phyloP scores from a whole-genome alignment of 2,888 invertebrate species.

The Laothoe populi region DNA sequence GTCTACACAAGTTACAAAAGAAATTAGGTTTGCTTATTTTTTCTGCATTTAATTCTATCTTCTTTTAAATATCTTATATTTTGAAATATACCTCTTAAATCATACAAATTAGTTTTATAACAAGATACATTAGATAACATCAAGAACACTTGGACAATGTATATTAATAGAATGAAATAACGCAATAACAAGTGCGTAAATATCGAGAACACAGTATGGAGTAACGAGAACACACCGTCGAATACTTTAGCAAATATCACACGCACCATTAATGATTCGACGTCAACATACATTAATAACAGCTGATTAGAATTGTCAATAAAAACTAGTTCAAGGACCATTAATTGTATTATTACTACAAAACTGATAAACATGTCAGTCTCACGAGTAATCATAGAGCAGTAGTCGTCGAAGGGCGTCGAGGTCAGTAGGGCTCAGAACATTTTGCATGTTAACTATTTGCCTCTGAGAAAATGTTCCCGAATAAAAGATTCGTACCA shows the following conservation, averaged over 20 bases:
- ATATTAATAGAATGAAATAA: background rate
- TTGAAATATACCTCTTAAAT: background rate
- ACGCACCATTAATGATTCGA: background rate
- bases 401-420: too few relatives aligned
- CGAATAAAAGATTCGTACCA: too few relatives aligned
- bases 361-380: background rate
- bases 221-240: background rate
- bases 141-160: background rate
- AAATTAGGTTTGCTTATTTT: too few relatives aligned
- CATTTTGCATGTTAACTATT: too few relatives aligned
- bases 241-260: background rate
- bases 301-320: background rate
- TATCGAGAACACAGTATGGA: background rate
- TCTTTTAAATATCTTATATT: too few relatives aligned
- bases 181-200: constrained; percentile 2
- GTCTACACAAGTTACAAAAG: too few relatives aligned
- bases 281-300: background rate
- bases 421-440: too few relatives aligned
- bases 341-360: background rate
- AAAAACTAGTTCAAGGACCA: background rate
- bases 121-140: background rate
- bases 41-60: too few relatives aligned
- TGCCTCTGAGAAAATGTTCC: too few relatives aligned
- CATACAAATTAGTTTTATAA: background rate
- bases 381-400: background rate